A percentile compares a stretch with the other conserved stretches of the same genome.
phyloP scores from a whole-genome alignment of 2,797 vertebrate species.

The Hippoglossus hippoglossus region DNA sequence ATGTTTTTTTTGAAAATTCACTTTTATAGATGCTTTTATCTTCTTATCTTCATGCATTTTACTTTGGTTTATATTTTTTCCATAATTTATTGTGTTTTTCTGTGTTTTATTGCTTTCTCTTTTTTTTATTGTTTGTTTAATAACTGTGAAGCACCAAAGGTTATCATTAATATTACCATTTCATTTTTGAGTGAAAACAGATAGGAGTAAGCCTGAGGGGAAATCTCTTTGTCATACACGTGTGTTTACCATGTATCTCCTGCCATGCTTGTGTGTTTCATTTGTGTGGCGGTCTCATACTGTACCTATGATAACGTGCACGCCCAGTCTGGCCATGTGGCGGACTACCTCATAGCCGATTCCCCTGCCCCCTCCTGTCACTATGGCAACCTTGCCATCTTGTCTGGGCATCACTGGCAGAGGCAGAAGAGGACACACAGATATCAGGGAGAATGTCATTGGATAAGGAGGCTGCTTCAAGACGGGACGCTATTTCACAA shows the following conservation, averaged over 20 bases:
- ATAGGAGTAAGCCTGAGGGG: neutral
- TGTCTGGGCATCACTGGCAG: slow-evolving; percentile 87
- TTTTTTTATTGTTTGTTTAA: neutral
- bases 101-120: neutral
- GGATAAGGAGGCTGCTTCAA: slow-evolving; percentile 51
- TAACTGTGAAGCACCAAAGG: neutral
- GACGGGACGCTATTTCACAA: slow-evolving; percentile 23
- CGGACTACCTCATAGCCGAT: slow-evolving; percentile 89
- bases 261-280: slow-evolving; percentile 27
- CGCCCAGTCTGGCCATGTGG: slow-evolving; percentile 88
- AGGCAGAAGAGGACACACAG: slow-evolving; percentile 75
- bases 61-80: neutral
- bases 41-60: neutral
- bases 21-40: neutral
- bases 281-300: slow-evolving; percentile 62
- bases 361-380: slow-evolving; percentile 91
- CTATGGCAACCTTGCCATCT: slow-evolving; percentile 91
- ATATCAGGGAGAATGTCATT: slow-evolving; percentile 66
- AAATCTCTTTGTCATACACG: neutral
- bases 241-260: neutral
- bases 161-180: neutral
- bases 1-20: no score
- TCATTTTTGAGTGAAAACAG: neutral
- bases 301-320: slow-evolving; percentile 91
- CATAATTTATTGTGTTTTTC: neutral